Conservation (phyloP, 23 tunicate genomes). For the Botrylloides violaceus region DNA sequence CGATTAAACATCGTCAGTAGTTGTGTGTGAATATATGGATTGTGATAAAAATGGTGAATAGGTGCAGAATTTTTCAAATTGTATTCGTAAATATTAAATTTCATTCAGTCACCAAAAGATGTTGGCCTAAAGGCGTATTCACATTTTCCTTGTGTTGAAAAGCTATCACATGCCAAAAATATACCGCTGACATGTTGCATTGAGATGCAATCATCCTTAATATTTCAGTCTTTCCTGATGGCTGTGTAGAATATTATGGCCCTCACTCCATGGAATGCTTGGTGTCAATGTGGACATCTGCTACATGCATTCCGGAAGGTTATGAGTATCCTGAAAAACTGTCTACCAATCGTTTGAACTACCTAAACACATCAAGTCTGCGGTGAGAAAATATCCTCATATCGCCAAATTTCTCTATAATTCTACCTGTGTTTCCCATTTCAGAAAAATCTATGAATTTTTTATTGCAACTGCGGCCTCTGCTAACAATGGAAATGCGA, state of each 20-base stretch:
- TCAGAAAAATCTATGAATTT: neutral
- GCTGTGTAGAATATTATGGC: constrained; percentile 14
- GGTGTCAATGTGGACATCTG: constrained; percentile 13
- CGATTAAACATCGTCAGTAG: too few species aligned
- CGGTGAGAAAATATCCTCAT: neutral
- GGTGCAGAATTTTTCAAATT: too few species aligned
- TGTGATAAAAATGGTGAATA: too few species aligned
- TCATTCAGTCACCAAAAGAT: neutral
- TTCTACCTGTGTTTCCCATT: neutral
- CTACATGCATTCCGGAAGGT: constrained; percentile 7
- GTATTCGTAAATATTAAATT: too few species aligned
- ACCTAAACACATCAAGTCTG: neutral
- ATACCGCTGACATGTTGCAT: too few species aligned
- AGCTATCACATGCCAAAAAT: too few species aligned
- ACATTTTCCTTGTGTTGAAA: too few species aligned
- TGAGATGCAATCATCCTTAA: neutral
- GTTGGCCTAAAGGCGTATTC: neutral
- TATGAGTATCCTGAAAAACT: constrained; percentile 18
- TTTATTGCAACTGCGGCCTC: constrained; percentile 7
- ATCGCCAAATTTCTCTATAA: neutral
- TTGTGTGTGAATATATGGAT: too few species aligned
- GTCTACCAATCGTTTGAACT: neutral
- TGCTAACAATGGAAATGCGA: constrained; percentile 2
- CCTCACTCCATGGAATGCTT: constrained; percentile 17
- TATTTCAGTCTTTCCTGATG: neutral